Conservation (phyloP, 2,888 invertebrate genomes). For the Eurytoma adleriae region DNA sequence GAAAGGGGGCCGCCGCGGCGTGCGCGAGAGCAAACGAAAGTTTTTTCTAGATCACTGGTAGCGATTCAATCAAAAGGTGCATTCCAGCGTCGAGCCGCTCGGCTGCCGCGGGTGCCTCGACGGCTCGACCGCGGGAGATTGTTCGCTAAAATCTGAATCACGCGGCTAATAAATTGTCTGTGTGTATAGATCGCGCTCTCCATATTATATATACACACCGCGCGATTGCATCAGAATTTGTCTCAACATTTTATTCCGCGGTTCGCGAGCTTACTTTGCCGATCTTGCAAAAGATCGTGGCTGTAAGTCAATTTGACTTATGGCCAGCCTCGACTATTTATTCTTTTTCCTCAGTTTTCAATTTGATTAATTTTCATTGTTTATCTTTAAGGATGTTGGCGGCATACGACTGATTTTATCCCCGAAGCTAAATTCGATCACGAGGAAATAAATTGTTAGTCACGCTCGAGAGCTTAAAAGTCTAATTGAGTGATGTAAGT, state of each 20-base stretch:
- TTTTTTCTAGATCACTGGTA: slow-evolving; percentile 31
- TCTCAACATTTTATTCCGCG: slow-evolving; percentile 24
- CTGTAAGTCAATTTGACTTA: slow-evolving; percentile 19
- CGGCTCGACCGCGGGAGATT: neutral
- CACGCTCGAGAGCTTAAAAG: too few species aligned
- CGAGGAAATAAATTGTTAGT: too few species aligned
- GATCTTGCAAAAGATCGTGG: slow-evolving; percentile 24
- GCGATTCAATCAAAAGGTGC: slow-evolving; percentile 30
- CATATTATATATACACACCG: neutral
- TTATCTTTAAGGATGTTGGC: too few species aligned
- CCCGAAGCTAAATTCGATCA: too few species aligned
- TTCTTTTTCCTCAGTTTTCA: too few species aligned
- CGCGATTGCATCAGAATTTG: slow-evolving; percentile 44
- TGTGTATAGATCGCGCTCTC: neutral
- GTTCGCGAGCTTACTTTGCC: neutral
- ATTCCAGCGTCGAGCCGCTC: neutral
- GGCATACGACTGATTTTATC: too few species aligned
- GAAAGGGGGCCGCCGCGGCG: neutral
- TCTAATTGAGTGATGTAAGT: too few species aligned
- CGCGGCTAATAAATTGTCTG: slow-evolving; percentile 7
- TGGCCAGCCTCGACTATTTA: too few species aligned
- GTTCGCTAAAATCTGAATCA: slow-evolving; percentile 42
- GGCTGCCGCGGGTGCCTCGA: neutral
- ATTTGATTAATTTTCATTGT: too few species aligned
- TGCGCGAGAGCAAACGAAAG: neutral